These are phyloP conservation scores for Cryptotis parvus DNA, from an alignment of 2,113 vertebrate species.

Conservation along the genomic window DNA sequence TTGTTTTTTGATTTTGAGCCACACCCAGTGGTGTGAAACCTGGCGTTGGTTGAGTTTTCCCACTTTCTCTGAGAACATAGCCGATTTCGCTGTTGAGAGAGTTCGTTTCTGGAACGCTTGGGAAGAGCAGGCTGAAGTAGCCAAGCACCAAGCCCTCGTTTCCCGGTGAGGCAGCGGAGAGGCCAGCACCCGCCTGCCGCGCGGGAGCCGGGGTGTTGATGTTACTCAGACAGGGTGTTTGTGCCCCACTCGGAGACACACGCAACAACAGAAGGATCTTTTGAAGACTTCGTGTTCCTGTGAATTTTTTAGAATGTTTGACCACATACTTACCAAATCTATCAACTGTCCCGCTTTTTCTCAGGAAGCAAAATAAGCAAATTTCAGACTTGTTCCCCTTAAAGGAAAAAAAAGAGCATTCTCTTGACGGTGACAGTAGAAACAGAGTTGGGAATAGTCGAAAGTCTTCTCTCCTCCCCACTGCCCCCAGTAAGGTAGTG, in stretches of 20 bases:
- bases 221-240: background rate
- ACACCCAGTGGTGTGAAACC: no score
- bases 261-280: constrained; percentile 19
- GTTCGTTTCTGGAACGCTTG: background rate
- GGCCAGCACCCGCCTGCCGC: no score
- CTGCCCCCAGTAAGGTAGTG: rapidly evolving
- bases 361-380: constrained; percentile 30
- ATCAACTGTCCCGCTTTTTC: constrained; percentile 23
- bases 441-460: background rate
- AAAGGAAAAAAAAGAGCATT: background rate
- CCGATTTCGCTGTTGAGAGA: background rate
- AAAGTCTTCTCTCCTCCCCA: background rate
- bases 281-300: constrained; percentile 5
- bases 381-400: background rate
- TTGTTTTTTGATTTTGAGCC: no score
- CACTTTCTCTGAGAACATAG: background rate
- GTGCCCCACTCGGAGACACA: background rate
- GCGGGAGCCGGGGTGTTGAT: background rate
- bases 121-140: background rate
- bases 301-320: constrained; percentile 14
- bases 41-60: background rate
- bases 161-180: background rate
- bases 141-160: background rate
- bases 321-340: constrained; percentile 12
- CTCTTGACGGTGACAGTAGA: background rate